Percentiles rank a stretch among this genome's conserved stretches.
phyloP scores from a whole-genome alignment of 2,797 vertebrate genomes.

The Lagodon rhomboides region DNA sequence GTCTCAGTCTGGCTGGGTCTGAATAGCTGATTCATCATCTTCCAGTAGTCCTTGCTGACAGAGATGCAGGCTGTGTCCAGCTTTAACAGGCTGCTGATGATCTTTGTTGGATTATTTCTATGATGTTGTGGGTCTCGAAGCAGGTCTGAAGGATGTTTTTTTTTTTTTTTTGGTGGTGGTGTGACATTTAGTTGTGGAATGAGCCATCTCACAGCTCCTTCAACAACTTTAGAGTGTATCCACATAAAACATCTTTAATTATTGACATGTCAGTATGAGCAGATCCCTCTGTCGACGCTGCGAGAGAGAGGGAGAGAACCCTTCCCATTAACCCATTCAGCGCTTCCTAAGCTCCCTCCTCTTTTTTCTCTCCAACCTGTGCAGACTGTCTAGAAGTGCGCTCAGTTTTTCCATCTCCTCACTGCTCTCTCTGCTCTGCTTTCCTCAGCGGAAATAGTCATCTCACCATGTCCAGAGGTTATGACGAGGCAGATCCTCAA shows the following conservation, averaged over 20 bases:
- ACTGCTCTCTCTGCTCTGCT: conserved; percentile 42
- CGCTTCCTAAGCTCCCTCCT: conserved; percentile 13
- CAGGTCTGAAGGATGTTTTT: background rate
- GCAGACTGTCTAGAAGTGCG: conserved; percentile 35
- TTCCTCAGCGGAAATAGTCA: conserved; percentile 69
- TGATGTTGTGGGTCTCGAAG: background rate
- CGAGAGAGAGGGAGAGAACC: background rate
- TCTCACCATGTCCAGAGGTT: conserved; percentile 68
- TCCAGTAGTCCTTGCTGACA: background rate
- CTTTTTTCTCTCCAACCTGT: conserved; percentile 38
- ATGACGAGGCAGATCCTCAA: conserved; percentile 58
- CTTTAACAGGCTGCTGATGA: background rate
- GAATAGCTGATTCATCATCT: conserved; percentile 48
- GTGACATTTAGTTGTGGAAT: background rate
- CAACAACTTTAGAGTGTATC: conserved; percentile 26
- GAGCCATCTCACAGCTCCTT: conserved; percentile 13
- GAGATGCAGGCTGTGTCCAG: conserved; percentile 20
- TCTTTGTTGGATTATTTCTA: background rate
- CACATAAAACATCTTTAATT: conserved; percentile 47
- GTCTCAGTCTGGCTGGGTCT: conserved; percentile 25
- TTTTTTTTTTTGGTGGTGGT: background rate
- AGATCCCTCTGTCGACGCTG: background rate
- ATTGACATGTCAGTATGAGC: conserved; percentile 36
- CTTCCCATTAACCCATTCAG: conserved; percentile 9
- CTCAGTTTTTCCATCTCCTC: conserved; percentile 78